Base-by-base conservation (phyloP, 2,888 invertebrate species). In the Nycteola revayana region DNA sequence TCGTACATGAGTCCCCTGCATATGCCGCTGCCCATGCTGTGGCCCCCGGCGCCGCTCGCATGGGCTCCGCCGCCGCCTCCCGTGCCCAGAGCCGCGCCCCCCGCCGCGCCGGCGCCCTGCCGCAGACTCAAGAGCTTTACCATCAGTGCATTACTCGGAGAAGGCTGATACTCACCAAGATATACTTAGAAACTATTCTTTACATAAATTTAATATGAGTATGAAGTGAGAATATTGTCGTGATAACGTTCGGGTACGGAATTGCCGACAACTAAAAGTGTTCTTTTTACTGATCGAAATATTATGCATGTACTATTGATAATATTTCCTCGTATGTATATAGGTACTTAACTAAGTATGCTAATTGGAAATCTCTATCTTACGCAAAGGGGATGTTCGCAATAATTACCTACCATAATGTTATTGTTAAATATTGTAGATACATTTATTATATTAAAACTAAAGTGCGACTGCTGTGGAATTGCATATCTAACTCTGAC, bases 71-170 rank as follows among this genome's bases (percentile, higher is more conserved):
- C 80, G 2, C 69, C 68, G 18, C 67, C 69, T 4, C 63, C 68
- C 1, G 59, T 60, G 17, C 52, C 51, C 3, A 69, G 75, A 11
- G 48, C 74, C 30, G 61, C 77, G 7, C 75, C 77, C 7, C 68
- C 71, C 0, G 63, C 74, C 0, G 69, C 72, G 9, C 79, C 82
- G 5, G 75, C 75, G 1, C 84, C 80, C n/a, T 83, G 82, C 57
- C 69, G 86, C 44, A 68, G 83, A 17, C 43, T 87, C 26, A 84
- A 89, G 49, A 84, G 85, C 42, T 89, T 89, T 56, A 89, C 88
- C 3, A 89, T 89, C 51, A 85, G 89, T 48, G 88, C 89, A 1
- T 60, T 89, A 0, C 75, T 89, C 10, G 89, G 89, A 4, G 88
- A 89, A 72, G 87, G 88, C 42, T 89, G 81, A 69, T 39, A 14